These are phyloP conservation scores for Calcarius lapponicus DNA, from an alignment of 2,797 vertebrate species.

Conservation along the genomic window DNA sequence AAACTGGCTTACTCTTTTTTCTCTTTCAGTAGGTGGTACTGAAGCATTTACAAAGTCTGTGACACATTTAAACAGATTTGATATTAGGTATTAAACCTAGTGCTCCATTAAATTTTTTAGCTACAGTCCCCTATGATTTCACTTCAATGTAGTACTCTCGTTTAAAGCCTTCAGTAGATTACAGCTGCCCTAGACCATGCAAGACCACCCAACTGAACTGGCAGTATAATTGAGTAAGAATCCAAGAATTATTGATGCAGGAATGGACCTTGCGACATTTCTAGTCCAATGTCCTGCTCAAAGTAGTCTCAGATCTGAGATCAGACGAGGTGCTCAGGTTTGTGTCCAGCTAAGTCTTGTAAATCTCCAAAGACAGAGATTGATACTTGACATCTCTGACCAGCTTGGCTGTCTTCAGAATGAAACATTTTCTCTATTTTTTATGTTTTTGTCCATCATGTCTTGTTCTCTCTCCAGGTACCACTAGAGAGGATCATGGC, in stretches of 20 bases:
- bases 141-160: background rate
- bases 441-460: background rate
- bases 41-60: background rate
- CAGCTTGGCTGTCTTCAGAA: background rate
- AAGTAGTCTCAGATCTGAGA: background rate
- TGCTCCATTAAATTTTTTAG: background rate
- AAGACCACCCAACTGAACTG: background rate
- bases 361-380: background rate
- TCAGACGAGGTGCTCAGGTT: background rate
- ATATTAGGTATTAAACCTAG: background rate
- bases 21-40: background rate
- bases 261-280: accelerated
- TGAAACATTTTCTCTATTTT: background rate
- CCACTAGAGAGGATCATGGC: background rate
- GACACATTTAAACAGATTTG: background rate
- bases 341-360: background rate
- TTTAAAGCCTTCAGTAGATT: background rate
- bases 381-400: background rate
- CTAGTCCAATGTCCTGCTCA: background rate
- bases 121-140: background rate
- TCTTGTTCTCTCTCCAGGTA: background rate
- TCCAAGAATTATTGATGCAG: background rate
- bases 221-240: background rate
- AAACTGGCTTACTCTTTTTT: background rate
- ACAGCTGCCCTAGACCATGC: background rate